phyloP scores from a whole-genome alignment of 2,797 vertebrate species.

The Borostomias antarcticus region DNA sequence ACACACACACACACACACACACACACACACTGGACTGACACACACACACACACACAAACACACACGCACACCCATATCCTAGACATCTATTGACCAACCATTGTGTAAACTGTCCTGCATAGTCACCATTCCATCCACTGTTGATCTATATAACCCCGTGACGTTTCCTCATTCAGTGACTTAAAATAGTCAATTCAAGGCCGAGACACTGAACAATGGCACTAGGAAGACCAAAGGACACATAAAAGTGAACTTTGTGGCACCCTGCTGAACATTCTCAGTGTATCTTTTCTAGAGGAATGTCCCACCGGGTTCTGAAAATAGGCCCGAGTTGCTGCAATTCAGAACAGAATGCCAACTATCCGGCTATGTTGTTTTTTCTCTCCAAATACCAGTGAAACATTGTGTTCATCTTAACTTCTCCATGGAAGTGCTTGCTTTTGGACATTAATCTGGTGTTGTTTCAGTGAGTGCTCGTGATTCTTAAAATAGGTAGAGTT shows the following conservation, averaged over 20 bases:
- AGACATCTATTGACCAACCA: conserved; percentile 23
- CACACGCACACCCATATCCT: too few relatives aligned
- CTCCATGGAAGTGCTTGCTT: conserved; percentile 35
- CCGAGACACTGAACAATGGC: too few relatives aligned
- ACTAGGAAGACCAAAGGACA: too few relatives aligned
- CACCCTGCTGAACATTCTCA: not conserved
- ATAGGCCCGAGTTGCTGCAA: conserved; percentile 23
- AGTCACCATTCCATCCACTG: conserved; percentile 6
- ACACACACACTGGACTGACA: too few relatives aligned
- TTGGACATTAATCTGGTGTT: conserved; percentile 24
- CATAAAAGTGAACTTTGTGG: not conserved
- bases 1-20: too few relatives aligned
- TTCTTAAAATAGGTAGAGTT: not conserved
- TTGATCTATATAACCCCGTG: too few relatives aligned
- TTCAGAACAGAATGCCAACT: conserved; percentile 30
- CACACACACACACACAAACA: too few relatives aligned
- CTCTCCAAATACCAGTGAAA: conserved; percentile 41
- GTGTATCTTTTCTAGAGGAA: conserved; percentile 36
- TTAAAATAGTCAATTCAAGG: too few relatives aligned
- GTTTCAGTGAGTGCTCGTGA: conserved; percentile 29
- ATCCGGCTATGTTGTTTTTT: conserved; percentile 41
- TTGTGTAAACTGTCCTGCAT: not conserved
- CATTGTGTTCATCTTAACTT: conserved; percentile 46
- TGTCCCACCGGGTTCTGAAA: conserved; percentile 47
- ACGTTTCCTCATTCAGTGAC: too few relatives aligned